Conservation (phyloP, 2,888 invertebrate genomes). For the Coenonympha arcania region DNA sequence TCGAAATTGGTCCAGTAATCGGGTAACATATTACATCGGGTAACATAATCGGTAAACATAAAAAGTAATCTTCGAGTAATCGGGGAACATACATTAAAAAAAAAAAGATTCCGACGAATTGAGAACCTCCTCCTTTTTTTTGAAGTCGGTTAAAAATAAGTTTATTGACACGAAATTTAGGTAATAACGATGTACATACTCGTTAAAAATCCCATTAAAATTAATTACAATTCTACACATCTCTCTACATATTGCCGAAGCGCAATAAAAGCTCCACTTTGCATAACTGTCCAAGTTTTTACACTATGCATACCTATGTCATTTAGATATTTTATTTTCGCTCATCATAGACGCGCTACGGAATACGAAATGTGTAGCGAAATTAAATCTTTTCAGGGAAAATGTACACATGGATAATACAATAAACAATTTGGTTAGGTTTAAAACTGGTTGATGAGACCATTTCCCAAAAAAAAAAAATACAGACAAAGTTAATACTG, state of each 20-base stretch:
- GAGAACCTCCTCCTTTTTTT: too few species aligned
- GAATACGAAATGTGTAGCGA: background rate
- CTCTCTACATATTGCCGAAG: background rate
- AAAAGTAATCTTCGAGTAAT: too few species aligned
- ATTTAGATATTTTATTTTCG: background rate
- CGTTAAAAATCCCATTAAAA: background rate
- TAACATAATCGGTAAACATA: too few species aligned
- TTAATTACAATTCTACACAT: background rate
- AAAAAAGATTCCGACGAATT: too few species aligned
- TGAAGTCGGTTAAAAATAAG: too few species aligned
- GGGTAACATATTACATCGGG: too few species aligned
- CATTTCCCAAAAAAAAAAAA: background rate
- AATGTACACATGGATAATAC: background rate
- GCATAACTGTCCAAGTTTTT: background rate
- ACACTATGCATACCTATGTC: background rate
- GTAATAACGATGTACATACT: too few species aligned
- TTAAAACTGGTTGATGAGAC: background rate
- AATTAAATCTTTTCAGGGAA: background rate
- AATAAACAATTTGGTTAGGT: background rate
- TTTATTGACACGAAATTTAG: too few species aligned
- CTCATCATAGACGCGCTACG: background rate
- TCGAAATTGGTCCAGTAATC: too few species aligned
- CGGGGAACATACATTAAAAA: too few species aligned
- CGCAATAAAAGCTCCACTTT: background rate
- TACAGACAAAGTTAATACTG: background rate